Base-by-base conservation (phyloP, 2,113 vertebrate species). In the Chelonoidis abingdonii region DNA sequence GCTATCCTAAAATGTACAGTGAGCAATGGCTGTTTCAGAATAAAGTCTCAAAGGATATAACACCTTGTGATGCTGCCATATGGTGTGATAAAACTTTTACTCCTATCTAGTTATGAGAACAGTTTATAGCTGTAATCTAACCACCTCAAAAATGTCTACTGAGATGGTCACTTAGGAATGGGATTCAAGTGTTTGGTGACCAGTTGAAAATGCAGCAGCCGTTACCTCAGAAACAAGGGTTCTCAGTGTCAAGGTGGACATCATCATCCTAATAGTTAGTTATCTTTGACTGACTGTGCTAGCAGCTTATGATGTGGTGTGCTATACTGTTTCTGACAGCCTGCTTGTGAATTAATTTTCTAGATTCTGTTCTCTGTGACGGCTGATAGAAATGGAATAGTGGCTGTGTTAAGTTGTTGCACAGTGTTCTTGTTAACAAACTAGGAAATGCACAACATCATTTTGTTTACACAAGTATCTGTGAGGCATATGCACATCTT, bases 391-490 rank as follows among this genome's bases (percentile, higher is more conserved):
- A 82, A 59, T 85, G 29, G 10, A 94, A 85, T 82, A 79, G 21
- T 17, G 0, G 8, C 12, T 50, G 92, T 50, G 82, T 92, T 75
- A 19, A 75, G n/a, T 53, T 50, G 14, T 27, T 35, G 27, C 27
- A 47, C 27, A 86, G 41, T 12, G 7, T 10, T 76, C 76, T 52
- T 86, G 72, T 9, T 14, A 79, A 35, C 7, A 57, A 52, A 79
- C 62, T 0, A 92, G 14, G 57, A 62, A 86, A 81, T 5, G n/a
- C 41, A 50, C 57, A 91, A 7, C 19, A 8, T 2, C 0, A 1
- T 6, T 79, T 44, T 89, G 38, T 80, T 29, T 75, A 21, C 5
- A 27, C 0, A 3, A 65, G 72, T 0, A 2, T 1, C 69, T 5
- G 62, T 53, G 44, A 84, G 29, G 31, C 83, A 8, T 8, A 21